Evolutionary conservation across 1,140 invertebrate species (phyloP), one percentile per base, ranked within the genome.

Genomic region (Liolophura sinensis): DNA sequence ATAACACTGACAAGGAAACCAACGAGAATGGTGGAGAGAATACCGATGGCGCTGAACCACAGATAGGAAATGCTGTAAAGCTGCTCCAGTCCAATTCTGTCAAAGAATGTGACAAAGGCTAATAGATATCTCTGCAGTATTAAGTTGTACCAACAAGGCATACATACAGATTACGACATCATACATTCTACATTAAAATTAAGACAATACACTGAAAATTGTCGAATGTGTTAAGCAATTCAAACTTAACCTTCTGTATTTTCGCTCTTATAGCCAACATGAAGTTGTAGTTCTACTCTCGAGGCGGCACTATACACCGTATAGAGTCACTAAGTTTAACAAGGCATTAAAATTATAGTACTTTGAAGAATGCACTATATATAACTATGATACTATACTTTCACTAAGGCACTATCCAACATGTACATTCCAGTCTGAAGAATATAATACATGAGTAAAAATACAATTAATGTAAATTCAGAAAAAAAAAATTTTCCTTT

Each of bases 31-130:
- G 69, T 70, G 20, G 65, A 57, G 0, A 94, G 81, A 0, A 92
- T 92, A 0, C 89, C 92, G 18, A 93, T 88, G n/a, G 88, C 88
- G 24, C 91, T 90, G 56, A 92, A 90, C 74, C 93, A 91, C 89
- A 92, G 89, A 76, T 96, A 96, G 0, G 94, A 96, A 15, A 97
- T 85, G 60, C 89, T 86, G 74, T 93, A 92, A 14, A 92, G 75
- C 31, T 67, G 62, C 11, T 75, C 62, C 27, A 75, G 3, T 4
- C 69, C 71, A 14, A 65, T 48, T 51, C 74, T 75, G 58, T 55
- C 69, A 66, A 50, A 40, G 3, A 40, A 66, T 48, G 18, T 11
- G 7, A 27, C 15, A 54, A 9, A 16, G 6, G 5, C n/a, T 46
- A 6, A 57, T 20, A 15, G 18, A 31, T 20, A 64, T n/a, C 58